Evolutionary conservation across 2,888 invertebrate genomes (phyloP).

Genomic region (Cremastinae sp.): DNA sequence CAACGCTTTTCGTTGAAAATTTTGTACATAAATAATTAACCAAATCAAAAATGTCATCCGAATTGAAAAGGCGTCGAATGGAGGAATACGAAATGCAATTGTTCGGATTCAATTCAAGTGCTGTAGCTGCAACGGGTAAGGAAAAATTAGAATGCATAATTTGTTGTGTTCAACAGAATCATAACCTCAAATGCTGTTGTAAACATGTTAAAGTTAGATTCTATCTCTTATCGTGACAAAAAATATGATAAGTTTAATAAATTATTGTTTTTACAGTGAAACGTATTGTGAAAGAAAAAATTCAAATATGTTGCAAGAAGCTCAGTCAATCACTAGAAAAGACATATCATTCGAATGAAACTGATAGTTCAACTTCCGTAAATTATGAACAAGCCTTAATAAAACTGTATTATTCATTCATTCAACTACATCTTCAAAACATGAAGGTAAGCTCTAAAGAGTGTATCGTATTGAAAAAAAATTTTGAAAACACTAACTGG

Average conservation of each 20-base stretch:
- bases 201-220: too few relatives aligned
- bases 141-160: too few relatives aligned
- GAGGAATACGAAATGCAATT: constrained; percentile 13
- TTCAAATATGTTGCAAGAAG: constrained; percentile 32
- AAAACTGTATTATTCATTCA: constrained; percentile 18
- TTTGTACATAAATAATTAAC: too few relatives aligned
- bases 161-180: too few relatives aligned
- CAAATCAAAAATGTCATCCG: neutral
- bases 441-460: constrained; percentile 35
- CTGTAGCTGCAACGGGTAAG: constrained; percentile 1
- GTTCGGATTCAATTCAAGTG: constrained; percentile 14
- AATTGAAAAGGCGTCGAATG: neutral
- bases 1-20: too few relatives aligned
- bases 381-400: constrained; percentile 6
- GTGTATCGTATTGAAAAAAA: too few relatives aligned
- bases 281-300: constrained; percentile 24
- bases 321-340: constrained; percentile 17
- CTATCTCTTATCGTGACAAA: too few relatives aligned
- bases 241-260: too few relatives aligned
- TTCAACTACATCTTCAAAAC: neutral
- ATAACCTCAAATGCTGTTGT: too few relatives aligned
- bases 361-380: neutral
- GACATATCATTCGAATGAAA: constrained; percentile 15
- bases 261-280: constrained; percentile 17
- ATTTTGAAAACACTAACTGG: too few relatives aligned